Evolutionary conservation across 2,113 vertebrate genomes (phyloP).

Genomic region (Polypterus senegalus): DNA sequence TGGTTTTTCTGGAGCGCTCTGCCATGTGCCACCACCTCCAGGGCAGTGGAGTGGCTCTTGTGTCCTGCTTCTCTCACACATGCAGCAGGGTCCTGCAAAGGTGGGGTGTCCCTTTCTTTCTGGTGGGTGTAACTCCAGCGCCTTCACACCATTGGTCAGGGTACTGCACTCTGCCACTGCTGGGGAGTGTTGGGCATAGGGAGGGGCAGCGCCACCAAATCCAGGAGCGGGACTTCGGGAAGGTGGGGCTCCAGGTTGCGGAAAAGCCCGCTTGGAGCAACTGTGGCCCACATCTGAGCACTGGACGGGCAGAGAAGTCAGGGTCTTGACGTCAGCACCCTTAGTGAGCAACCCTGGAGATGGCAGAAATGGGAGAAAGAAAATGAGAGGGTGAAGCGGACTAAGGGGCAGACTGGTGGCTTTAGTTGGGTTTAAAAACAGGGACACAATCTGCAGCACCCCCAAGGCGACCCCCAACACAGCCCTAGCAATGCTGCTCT

Average conservation of each 20-base stretch:
- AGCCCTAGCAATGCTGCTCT: no score
- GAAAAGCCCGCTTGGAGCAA: background rate
- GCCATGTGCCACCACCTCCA: no score
- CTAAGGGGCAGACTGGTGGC: no score
- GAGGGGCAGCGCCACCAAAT: background rate
- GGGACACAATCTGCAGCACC: no score
- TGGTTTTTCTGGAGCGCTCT: background rate
- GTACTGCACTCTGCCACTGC: background rate
- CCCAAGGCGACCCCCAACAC: no score
- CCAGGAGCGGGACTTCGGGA: background rate
- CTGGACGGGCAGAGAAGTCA: background rate
- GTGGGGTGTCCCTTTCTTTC: no score
- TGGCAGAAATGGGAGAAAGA: background rate
- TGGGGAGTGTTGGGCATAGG: background rate
- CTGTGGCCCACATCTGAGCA: background rate
- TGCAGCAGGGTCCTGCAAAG: no score
- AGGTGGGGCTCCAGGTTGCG: background rate
- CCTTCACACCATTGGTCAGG: background rate
- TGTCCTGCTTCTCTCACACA: no score
- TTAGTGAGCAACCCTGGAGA: background rate
- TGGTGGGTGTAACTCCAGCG: background rate
- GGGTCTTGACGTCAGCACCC: background rate
- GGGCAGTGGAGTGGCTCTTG: no score
- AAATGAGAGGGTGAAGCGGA: background rate
- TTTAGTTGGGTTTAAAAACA: no score